Percentiles rank a stretch among this genome's conserved stretches.
phyloP scores from a whole-genome alignment of 2,113 vertebrate genomes.

The Anguilla japonica region DNA sequence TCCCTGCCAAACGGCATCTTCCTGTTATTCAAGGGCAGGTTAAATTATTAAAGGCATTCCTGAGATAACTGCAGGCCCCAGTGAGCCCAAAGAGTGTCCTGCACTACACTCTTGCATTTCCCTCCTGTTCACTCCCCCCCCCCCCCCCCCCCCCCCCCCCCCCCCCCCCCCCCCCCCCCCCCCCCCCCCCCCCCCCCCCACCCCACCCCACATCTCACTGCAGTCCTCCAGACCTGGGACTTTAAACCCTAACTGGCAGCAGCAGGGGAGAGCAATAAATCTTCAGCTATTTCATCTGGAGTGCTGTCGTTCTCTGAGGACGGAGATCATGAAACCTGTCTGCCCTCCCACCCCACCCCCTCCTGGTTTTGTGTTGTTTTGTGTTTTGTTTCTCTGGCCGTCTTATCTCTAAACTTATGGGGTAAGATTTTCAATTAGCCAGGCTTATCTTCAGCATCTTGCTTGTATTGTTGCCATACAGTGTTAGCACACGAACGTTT shows the following conservation, averaged over 20 bases:
- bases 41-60: conserved; percentile 38
- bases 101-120: conserved; percentile 1
- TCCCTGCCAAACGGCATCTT: not conserved
- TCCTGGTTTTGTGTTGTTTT: conserved; percentile 14
- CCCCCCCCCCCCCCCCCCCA: not conserved
- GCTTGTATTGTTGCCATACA: not conserved
- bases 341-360: not conserved
- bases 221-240: conserved; percentile 1
- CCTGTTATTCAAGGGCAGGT: conserved; percentile 27
- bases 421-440: not conserved
- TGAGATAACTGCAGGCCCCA: not conserved
- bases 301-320: conserved; percentile 26
- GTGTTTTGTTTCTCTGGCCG: not conserved
- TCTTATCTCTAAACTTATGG: not conserved
- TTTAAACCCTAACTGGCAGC: conserved; percentile 28
- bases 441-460: no score
- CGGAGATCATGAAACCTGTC: conserved; percentile 19
- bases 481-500: not conserved
- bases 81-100: not conserved
- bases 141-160: not conserved
- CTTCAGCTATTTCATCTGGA: conserved; percentile 33
- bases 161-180: not conserved
- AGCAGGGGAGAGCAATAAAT: conserved; percentile 38
- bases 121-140: not conserved
- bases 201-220: not conserved